These are phyloP conservation scores for Euzetes globulus DNA, from an alignment of 2,888 invertebrate genomes.

Conservation along the genomic window DNA sequence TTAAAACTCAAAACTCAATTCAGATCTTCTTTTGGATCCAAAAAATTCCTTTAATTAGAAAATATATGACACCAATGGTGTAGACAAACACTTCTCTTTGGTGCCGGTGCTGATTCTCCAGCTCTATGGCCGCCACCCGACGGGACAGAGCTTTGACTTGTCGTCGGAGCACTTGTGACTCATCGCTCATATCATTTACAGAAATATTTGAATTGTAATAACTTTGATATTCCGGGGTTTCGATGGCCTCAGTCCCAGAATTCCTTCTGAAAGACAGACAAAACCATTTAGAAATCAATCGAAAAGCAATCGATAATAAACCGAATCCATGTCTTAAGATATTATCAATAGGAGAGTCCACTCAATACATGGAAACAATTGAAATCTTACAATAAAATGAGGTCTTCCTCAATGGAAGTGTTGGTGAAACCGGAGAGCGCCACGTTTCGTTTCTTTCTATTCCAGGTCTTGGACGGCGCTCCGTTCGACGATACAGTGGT, in stretches of 20 bases:
- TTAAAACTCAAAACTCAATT: background rate
- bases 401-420: background rate
- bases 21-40: conserved; percentile 59
- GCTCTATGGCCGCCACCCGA: conserved; percentile 74
- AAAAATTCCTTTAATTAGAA: conserved; percentile 72
- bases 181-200: conserved; percentile 53
- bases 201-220: conserved; percentile 1
- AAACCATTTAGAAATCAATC: too few species aligned
- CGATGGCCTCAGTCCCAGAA: background rate
- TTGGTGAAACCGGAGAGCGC: background rate
- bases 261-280: background rate
- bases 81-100: conserved; percentile 79
- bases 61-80: conserved; percentile 73
- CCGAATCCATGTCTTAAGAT: background rate
- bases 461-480: background rate
- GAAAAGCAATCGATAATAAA: background rate
- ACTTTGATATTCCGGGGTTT: conserved; percentile 13
- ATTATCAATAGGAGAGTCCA: background rate
- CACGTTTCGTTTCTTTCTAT: background rate
- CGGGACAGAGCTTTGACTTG: conserved; percentile 80
- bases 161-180: conserved; percentile 69
- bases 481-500: background rate
- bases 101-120: conserved; percentile 71
- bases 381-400: background rate
- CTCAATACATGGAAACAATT: background rate